These are phyloP conservation scores for Nomada goodeniana DNA, from an alignment of 2,888 invertebrate genomes.

Conservation along the genomic window DNA sequence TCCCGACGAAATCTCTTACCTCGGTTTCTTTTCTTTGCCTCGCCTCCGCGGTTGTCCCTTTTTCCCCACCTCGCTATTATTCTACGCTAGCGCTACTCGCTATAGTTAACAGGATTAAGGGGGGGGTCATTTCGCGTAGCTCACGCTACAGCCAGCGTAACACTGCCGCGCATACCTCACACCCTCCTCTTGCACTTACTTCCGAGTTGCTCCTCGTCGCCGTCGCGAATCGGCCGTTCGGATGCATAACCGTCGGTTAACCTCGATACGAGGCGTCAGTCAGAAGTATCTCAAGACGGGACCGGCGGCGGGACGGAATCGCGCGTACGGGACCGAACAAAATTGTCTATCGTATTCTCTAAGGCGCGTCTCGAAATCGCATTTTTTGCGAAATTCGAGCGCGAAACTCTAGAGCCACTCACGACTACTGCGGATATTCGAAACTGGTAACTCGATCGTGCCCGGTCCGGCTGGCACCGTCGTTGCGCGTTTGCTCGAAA, in stretches of 20 bases:
- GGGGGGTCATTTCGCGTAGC: not conserved
- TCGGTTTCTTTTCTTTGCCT: conserved; percentile 42
- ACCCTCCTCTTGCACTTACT: not conserved
- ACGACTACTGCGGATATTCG: conserved; percentile 70
- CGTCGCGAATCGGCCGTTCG: too few species aligned
- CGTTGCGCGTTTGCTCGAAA: conserved; percentile 56
- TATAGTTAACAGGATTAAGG: conserved; percentile 25
- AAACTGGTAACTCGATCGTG: conserved; percentile 74
- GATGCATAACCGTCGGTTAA: too few species aligned
- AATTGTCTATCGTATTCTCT: conserved; percentile 45
- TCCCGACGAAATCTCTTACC: conserved; percentile 63
- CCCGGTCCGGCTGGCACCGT: conserved; percentile 49
- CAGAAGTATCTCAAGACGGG: not conserved
- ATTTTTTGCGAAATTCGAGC: conserved; percentile 68
- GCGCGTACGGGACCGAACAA: not conserved
- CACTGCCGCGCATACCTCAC: too few species aligned
- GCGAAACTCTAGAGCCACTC: conserved; percentile 68
- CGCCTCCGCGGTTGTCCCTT: conserved; percentile 19
- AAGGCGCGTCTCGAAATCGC: conserved; percentile 54
- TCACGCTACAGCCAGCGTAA: not conserved
- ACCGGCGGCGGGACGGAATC: not conserved
- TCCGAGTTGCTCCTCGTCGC: too few species aligned
- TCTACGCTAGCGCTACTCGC: conserved; percentile 40
- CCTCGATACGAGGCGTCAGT: not conserved
- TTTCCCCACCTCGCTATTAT: conserved; percentile 31